phyloP scores from a whole-genome alignment of 2,113 vertebrate genomes.

The Apteryx owenii region DNA sequence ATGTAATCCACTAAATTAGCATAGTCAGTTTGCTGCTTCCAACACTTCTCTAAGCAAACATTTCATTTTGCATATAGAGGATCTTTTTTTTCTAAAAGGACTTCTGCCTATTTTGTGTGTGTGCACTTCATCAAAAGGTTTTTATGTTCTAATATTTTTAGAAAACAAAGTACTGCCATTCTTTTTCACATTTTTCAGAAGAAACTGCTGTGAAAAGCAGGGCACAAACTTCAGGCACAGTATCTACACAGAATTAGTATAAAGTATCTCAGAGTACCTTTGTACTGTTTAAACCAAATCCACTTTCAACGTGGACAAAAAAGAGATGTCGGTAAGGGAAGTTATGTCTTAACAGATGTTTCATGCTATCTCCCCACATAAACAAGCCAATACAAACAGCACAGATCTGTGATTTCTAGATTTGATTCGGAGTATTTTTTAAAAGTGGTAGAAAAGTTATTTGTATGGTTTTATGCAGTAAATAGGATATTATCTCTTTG shows the following conservation, averaged over 20 bases:
- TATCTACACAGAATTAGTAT: accelerated
- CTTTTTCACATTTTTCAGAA: background rate
- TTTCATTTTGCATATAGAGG: background rate
- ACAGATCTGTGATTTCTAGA: background rate
- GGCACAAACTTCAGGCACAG: background rate
- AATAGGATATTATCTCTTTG: background rate
- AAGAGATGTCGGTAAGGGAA: background rate
- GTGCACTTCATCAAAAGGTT: background rate
- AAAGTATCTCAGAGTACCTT: background rate
- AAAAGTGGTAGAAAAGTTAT: background rate
- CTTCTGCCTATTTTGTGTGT: background rate
- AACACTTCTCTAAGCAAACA: background rate
- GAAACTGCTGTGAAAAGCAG: background rate
- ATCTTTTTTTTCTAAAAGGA: background rate
- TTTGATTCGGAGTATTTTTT: background rate
- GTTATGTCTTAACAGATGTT: background rate
- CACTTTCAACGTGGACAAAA: background rate
- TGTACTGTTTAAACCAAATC: background rate
- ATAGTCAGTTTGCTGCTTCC: background rate
- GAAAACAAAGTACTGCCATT: background rate
- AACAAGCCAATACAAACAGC: background rate
- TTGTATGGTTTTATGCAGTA: background rate
- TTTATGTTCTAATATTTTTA: background rate
- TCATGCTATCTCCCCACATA: background rate
- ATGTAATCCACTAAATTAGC: background rate